Evolutionary conservation across 2,888 invertebrate genomes (phyloP).

Genomic region (Tetheella fluctuosa): DNA sequence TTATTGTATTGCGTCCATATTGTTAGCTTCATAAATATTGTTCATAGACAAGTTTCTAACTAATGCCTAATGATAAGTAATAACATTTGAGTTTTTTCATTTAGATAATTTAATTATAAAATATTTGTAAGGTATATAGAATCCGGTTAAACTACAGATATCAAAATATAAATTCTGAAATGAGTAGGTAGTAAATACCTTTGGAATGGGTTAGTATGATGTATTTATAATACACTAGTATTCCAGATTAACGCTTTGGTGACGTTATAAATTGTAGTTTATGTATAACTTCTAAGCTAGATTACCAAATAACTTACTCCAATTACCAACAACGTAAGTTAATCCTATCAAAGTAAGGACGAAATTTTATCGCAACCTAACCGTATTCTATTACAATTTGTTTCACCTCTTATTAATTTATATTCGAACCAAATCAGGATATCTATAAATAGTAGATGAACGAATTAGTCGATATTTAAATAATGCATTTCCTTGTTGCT

Average conservation of each 20-base stretch:
- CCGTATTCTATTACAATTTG: not conserved
- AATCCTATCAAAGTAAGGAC: not conserved
- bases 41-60: no score
- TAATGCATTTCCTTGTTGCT: slow-evolving; percentile 32
- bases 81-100: no score
- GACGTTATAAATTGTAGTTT: not conserved
- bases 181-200: no score
- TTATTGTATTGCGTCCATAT: no score
- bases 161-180: no score
- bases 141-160: no score
- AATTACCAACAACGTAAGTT: not conserved
- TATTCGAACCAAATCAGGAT: not conserved
- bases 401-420: not conserved
- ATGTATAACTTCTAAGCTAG: not conserved
- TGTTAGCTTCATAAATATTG: no score
- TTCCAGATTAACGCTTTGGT: not conserved
- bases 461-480: slow-evolving; percentile 16
- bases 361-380: slow-evolving; percentile 1
- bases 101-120: no score
- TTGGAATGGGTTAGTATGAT: no score
- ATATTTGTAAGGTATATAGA: no score
- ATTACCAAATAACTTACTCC: not conserved
- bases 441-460: slow-evolving; percentile 9
- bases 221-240: no score
- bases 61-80: no score